Base-by-base conservation (phyloP, 1,140 invertebrate genomes). In the Panonychus citri region DNA sequence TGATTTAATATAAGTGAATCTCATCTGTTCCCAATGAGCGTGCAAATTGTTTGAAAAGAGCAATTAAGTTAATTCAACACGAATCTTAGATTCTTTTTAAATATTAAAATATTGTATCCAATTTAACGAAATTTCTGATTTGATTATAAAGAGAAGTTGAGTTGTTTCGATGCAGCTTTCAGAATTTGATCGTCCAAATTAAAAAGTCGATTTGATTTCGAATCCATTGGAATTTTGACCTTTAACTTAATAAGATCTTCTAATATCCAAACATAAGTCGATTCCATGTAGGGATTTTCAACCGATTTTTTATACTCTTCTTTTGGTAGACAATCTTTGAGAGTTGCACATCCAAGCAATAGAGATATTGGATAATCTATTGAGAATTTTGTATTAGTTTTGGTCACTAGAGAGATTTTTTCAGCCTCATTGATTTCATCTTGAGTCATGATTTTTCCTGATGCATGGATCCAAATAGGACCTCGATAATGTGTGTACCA, bases 401-500 rank as follows among this genome's bases (percentile, higher is more conserved):
- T n/a, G n/a, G 81, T 42, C 24, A 52, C 25, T 5, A 56, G 24
- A n/a, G 2, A 93, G 37, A 76, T 73, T 60, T 80, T 71, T 70
- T 93, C 81, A 7, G 85, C 54, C 2, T 75, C 68, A 17, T 73
- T 67, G 51, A 93, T 79, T 60, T 85, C 80, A 51, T 84, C 76
- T 21, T 70, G 64, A 26, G 76, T 72, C 1, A 87, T 80, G 27
- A 72, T 66, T 71, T 86, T 88, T 1, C 76, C 74, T 0, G 85
- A 82, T 13, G 91, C 79, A 57, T 87, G 88, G 60, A 96, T 95
- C 90, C 90, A 96, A 28, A 97, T 68, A 50, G 83, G 73, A 3
- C 91, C 91, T 65, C 90, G 75, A 69, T 94, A 85, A 48, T 81
- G 71, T 0, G 83, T 82, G 65, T 91, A 94, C 90, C 90, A 97